A percentile compares a stretch with the other conserved stretches of the same genome.
These are phyloP conservation scores for Diglossa brunneiventris DNA, from an alignment of 2,113 vertebrate species.

Conservation along the genomic window DNA sequence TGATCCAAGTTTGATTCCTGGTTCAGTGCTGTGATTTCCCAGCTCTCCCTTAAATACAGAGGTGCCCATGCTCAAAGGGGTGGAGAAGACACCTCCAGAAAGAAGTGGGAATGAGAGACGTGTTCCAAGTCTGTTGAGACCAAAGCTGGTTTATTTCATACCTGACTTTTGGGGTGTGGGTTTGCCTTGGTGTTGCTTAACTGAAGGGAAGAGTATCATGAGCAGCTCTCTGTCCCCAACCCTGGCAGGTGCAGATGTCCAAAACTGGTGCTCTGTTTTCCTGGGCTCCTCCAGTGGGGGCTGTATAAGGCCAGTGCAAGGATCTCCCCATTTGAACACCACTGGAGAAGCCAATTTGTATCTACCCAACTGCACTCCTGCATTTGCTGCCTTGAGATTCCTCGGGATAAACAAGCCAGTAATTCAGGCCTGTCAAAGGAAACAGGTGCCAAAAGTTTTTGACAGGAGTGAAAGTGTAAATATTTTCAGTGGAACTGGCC, in stretches of 20 bases:
- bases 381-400: neutral
- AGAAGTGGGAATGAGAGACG: no score
- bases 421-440: neutral
- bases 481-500: neutral
- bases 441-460: neutral
- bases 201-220: neutral
- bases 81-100: neutral
- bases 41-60: neutral
- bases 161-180: neutral
- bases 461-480: neutral
- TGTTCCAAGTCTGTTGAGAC: neutral
- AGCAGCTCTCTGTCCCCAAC: neutral
- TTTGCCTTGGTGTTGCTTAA: neutral
- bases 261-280: neutral
- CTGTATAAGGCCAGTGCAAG: neutral
- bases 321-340: neutral
- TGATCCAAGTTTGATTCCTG: neutral
- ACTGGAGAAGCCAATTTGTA: neutral
- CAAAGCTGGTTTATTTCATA: neutral
- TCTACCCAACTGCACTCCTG: neutral
- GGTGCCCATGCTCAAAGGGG: neutral
- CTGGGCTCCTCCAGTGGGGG: neutral
- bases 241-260: neutral
- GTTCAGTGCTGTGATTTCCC: neutral
- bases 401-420: neutral